phyloP scores from a whole-genome alignment of 2,888 invertebrate species.

The Caenorhabditis plicata region DNA sequence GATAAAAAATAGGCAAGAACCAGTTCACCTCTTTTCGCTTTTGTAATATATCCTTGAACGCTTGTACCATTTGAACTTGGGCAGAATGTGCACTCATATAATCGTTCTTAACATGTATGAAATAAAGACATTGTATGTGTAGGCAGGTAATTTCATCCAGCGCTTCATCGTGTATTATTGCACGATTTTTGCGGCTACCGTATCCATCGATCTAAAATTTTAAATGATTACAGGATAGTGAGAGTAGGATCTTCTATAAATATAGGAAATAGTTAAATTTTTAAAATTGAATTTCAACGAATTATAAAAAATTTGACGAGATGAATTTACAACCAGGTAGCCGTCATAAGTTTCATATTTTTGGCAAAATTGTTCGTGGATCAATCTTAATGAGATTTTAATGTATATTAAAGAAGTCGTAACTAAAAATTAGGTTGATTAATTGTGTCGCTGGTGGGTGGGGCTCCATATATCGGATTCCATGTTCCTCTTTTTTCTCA shows the following conservation, averaged over 20 bases:
- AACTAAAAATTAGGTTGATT: no score
- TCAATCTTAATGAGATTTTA: no score
- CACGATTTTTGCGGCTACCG: slow-evolving; percentile 34
- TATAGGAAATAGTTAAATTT: no score
- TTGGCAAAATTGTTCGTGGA: no score
- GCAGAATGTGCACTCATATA: slow-evolving; percentile 42
- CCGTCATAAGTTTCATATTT: no score
- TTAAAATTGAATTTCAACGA: background rate
- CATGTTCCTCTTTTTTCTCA: no score
- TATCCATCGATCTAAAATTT: slow-evolving; percentile 32
- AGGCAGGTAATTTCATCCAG: slow-evolving; percentile 47
- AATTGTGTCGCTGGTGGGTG: no score
- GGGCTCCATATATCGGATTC: no score
- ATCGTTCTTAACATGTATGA: slow-evolving; percentile 37
- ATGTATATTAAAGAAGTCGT: no score
- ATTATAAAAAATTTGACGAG: background rate
- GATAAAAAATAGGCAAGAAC: slow-evolving; percentile 90
- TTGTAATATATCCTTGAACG: slow-evolving; percentile 75
- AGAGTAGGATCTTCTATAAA: no score
- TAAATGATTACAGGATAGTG: no score
- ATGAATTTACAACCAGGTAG: no score
- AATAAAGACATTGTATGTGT: slow-evolving; percentile 51
- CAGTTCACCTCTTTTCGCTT: slow-evolving; percentile 89
- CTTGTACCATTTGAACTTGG: slow-evolving; percentile 55
- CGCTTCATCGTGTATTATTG: slow-evolving; percentile 39